Percentiles rank a stretch among this genome's conserved stretches.
Conservation (phyloP, 2,113 vertebrate genomes). For the Desmodus rotundus region DNA sequence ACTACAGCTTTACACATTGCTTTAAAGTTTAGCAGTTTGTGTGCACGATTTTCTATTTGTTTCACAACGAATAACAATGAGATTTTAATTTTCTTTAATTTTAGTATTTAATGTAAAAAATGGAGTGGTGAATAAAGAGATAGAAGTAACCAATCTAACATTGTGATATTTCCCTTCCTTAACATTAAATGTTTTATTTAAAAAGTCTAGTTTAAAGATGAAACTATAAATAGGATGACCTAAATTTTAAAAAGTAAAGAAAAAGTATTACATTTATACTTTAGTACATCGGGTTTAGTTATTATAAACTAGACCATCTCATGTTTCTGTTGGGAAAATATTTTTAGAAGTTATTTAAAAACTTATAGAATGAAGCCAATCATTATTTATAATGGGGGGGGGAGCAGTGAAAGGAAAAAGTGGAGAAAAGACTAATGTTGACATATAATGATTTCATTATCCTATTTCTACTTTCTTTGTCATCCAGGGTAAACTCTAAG, state of each 20-base stretch:
- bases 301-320: conserved; percentile 43
- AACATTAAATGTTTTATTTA: conserved; percentile 26
- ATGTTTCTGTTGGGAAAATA: conserved; percentile 78
- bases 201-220: conserved; percentile 26
- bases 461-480: conserved; percentile 69
- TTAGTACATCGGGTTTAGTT: conserved; percentile 26
- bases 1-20: conserved; percentile 33
- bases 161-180: conserved; percentile 12
- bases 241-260: conserved; percentile 49
- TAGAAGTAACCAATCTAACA: background rate
- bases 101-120: conserved; percentile 26
- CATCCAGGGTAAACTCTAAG: conserved; percentile 58
- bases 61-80: conserved; percentile 35
- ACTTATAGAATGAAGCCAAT: conserved; percentile 74
- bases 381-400: conserved; percentile 61
- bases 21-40: conserved; percentile 33
- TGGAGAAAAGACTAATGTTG: conserved; percentile 75
- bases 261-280: conserved; percentile 35
- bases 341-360: conserved; percentile 77
- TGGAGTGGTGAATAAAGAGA: background rate
- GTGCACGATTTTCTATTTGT: background rate
- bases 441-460: conserved; percentile 73
- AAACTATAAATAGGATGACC: background rate
- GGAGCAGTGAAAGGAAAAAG: conserved; percentile 63
- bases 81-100: background rate